These are phyloP conservation scores for Crocidura indochinensis DNA, from an alignment of 2,797 vertebrate species.

Conservation along the genomic window DNA sequence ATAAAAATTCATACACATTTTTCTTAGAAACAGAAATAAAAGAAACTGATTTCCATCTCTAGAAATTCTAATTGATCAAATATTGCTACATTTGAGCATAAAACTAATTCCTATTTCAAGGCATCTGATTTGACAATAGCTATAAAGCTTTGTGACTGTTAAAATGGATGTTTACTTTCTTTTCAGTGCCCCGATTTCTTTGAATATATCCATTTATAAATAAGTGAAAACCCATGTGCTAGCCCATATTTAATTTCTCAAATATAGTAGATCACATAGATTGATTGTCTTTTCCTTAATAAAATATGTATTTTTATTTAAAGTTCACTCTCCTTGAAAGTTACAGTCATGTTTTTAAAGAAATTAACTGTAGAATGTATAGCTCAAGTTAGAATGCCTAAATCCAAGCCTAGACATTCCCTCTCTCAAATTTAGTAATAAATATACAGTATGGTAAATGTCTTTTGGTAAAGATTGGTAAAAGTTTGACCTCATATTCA, in stretches of 20 bases:
- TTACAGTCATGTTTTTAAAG: background rate
- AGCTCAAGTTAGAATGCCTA: background rate
- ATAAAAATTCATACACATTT: constrained; percentile 75
- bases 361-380: background rate
- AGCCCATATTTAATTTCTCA: constrained; percentile 45
- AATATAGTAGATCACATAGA: background rate
- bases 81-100: constrained; percentile 36
- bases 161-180: constrained; percentile 61
- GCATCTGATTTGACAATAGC: constrained; percentile 55
- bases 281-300: constrained; percentile 25
- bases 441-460: background rate
- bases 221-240: background rate
- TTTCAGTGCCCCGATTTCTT: constrained; percentile 35
- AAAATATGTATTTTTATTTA: background rate
- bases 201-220: constrained; percentile 47
- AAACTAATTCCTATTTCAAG: constrained; percentile 53
- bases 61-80: constrained; percentile 69
- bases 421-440: background rate
- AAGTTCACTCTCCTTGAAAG: constrained; percentile 17
- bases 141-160: constrained; percentile 42
- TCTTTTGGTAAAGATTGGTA: background rate
- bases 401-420: background rate
- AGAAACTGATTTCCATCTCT: constrained; percentile 71
- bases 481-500: background rate
- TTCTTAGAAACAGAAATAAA: constrained; percentile 68